Evolutionary conservation across 2,797 vertebrate genomes (phyloP).

Genomic region (Leptatherina wallacei): DNA sequence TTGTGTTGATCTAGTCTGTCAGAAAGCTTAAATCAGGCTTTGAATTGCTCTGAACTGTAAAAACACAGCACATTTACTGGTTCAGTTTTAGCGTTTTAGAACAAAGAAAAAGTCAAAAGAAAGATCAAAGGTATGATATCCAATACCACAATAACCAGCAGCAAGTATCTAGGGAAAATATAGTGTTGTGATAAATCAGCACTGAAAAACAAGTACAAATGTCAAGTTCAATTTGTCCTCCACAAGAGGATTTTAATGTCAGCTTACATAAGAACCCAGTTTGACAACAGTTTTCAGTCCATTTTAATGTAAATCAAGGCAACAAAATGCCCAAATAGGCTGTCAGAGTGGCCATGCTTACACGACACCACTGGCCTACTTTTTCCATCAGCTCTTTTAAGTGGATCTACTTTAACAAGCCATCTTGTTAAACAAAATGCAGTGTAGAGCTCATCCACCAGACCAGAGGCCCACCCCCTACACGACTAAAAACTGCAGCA

Average conservation of each 20-base stretch:
- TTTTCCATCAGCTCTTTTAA: constrained; percentile 57
- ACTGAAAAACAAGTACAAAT: constrained; percentile 4
- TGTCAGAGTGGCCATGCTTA: constrained; percentile 36
- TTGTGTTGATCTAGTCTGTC: constrained; percentile 16
- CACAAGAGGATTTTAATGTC: constrained; percentile 25
- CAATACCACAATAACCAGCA: neutral
- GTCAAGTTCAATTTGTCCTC: constrained; percentile 23
- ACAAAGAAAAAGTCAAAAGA: neutral
- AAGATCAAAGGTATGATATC: neutral
- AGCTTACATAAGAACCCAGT: constrained; percentile 3
- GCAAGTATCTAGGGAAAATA: neutral
- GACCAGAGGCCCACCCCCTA: neutral
- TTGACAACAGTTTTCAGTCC: constrained; percentile 13
- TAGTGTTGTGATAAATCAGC: neutral
- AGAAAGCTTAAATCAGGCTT: constrained; percentile 4
- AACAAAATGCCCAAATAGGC: constrained; percentile 40
- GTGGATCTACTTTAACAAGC: constrained; percentile 63
- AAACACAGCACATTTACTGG: neutral
- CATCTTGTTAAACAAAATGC: constrained; percentile 55
- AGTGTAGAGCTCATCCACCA: constrained; percentile 41
- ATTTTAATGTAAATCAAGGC: constrained; percentile 38
- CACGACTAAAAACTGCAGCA: constrained; percentile 18
- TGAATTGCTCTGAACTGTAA: constrained; percentile 18
- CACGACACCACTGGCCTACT: constrained; percentile 54
- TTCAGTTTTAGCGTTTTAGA: constrained; percentile 1